Base-by-base conservation (phyloP, 2,888 invertebrate genomes). In the Euclidia mi region DNA sequence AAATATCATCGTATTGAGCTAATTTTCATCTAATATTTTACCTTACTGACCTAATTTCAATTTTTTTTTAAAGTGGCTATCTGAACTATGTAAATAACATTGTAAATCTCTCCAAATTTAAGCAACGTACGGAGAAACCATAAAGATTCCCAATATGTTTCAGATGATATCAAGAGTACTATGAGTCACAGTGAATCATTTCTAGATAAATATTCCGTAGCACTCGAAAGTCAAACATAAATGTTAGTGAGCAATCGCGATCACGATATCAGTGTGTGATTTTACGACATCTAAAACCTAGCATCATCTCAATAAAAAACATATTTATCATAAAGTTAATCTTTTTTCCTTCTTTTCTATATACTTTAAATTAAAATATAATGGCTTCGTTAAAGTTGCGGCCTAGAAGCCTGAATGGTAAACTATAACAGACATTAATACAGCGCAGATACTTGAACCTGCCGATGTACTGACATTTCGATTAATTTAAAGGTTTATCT, bases 181-280 rank as follows among this genome's bases (percentile, higher is more conserved):
- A 17, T 37, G 67, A 69, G 17, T 70, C 66, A 60, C 18, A 6
- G 48, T 72, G 71, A 72, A 34, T 76, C 69, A 75, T 56, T 29
- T 29, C 17, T 18, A 50, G 45, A 49, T 40, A 72, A 53, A 58
- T 61, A 67, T 58, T 62, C 17, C 57, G 47, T 48, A 61, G 53
- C 45, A 41, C 62, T 61, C 56, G 55, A 68, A 71, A 46, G 41
- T 56, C 43, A 41, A 31, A 41, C 53, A 66, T 74, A 71, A 64
- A 71, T 76, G 70, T 53, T 57, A 20, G 14, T 32, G 28, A 43
- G 49, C 11, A 34, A 34, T 41, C 45, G 31, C 15, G 14, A 31
- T 40, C 45, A 50, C 43, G 45, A 37, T 4, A 14, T 9, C 6
- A 3, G 0, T 1, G 37, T 31, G 34, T 56, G 40, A 47, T 40